phyloP scores from a whole-genome alignment of 2,888 invertebrate genomes.

The Agelastica alni region DNA sequence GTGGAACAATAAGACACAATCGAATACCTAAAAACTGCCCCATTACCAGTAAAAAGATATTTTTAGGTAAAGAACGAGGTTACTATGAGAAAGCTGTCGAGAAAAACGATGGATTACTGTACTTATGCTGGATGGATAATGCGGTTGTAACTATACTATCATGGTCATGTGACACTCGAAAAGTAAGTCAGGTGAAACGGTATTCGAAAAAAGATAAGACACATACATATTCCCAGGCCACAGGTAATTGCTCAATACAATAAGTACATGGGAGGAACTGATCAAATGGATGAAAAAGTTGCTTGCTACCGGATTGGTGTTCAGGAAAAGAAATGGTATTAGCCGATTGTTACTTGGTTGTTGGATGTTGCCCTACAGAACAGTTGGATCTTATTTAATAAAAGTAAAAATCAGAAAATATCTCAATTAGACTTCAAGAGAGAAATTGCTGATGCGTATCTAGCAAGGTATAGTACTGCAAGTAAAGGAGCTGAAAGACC shows the following conservation, averaged over 20 bases:
- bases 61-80: conserved; percentile 29
- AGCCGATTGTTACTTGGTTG: conserved; percentile 28
- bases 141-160: conserved; percentile 37
- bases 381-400: conserved; percentile 23
- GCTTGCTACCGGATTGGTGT: not conserved
- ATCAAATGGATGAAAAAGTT: conserved; percentile 14
- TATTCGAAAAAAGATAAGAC: conserved; percentile 21
- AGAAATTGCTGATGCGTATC: not conserved
- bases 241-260: conserved; percentile 30
- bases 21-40: conserved; percentile 4
- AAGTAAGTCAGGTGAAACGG: conserved; percentile 22
- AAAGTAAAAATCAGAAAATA: conserved; percentile 8
- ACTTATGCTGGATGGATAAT: conserved; percentile 42
- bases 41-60: conserved; percentile 1
- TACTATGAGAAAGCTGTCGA: conserved; percentile 15
- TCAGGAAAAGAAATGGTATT: conserved; percentile 25
- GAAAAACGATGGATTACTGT: conserved; percentile 28
- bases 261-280: conserved; percentile 34
- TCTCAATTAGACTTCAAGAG: not conserved
- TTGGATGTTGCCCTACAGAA: conserved; percentile 27
- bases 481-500: too few relatives aligned
- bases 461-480: not conserved
- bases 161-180: conserved; percentile 26
- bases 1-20: conserved; percentile 5
- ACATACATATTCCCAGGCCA: conserved; percentile 20